Evolutionary conservation across 2,797 vertebrate genomes (phyloP), one percentile per base, ranked within the genome.

Genomic region (Hirundo rustica): DNA sequence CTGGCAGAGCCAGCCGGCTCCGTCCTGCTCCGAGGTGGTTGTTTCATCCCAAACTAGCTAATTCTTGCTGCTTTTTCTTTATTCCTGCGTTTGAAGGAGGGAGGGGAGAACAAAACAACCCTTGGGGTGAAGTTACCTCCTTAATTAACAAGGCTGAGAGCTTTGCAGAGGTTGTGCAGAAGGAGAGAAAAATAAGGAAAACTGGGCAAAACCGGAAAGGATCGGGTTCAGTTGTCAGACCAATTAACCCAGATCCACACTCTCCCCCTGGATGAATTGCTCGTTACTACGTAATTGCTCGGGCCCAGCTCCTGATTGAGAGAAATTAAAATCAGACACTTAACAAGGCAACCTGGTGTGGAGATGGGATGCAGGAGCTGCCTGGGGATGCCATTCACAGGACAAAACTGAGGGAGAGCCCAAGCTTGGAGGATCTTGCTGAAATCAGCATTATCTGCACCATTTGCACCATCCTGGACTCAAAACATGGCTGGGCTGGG

Each of bases 61-160:
- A 80, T 73, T 93, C 96, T 89, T 47, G 79, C 72, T 92, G 47
- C 74, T 77, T 92, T 85, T 85, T 75, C 38, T 72, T 80, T 53
- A 62, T 48, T 51, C 88, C 22, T 54, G 66, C 11, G 2, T 61
- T 90, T 25, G 42, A 78, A 84, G 48, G 70, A 84, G 66, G 85
- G 73, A 92, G 75, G 22, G 65, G 58, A 89, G 77, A 92, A 94
- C 70, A 89, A 95, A 88, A 88, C 85, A 85, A 74, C 92, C 93
- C 89, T 81, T 16, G 2, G 88, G 92, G 94, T 83, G 85, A 96
- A 92, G 89, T 85, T 79, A 91, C 92, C 91, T 94, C 81, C 70
- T 96, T 97, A 96, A 97, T 96, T 96, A 97, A 96, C 57, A 3
- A 89, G 73, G 72, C 66, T 70, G 88, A 89, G 80, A 92, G 85